Percentiles rank a stretch among this genome's conserved stretches.
phyloP scores from a whole-genome alignment of 92 coral and sea anemone genomes.

The Umimayanthus kanabou region DNA sequence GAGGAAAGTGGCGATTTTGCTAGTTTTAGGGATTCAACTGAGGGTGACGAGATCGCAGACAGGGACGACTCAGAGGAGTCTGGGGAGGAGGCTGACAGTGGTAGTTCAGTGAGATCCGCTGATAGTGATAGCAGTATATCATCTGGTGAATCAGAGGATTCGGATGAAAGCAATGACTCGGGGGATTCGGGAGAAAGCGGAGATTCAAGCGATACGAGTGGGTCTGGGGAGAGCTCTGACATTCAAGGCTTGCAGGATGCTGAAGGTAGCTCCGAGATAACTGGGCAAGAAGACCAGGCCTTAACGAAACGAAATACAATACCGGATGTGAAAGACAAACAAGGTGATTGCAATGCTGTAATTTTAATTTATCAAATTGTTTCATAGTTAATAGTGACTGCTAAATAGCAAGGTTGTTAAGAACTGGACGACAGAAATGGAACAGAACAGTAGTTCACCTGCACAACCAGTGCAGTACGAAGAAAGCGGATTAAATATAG shows the following conservation, averaged over 20 bases:
- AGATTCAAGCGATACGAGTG: not conserved
- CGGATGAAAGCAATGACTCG: not conserved
- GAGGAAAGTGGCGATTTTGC: not conserved
- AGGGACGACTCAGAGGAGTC: not conserved
- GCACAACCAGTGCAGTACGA: too few relatives aligned
- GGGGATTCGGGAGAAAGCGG: not conserved
- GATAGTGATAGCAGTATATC: not conserved
- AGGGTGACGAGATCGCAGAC: not conserved
- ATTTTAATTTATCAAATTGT: not conserved
- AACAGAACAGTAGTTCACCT: too few relatives aligned
- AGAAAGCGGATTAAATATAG: too few relatives aligned
- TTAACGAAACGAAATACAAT: constrained; percentile 52
- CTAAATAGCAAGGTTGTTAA: too few relatives aligned
- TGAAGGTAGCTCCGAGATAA: constrained; percentile 29
- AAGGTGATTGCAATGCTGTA: not conserved
- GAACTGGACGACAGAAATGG: too few relatives aligned
- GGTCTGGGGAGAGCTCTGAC: not conserved
- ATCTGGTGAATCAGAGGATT: not conserved
- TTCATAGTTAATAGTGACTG: too few relatives aligned
- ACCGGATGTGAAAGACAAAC: constrained; percentile 52
- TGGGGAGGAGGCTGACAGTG: not conserved
- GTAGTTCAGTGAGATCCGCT: not conserved
- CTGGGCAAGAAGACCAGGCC: constrained; percentile 42
- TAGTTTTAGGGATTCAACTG: not conserved
- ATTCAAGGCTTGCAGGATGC: not conserved